Evolutionary conservation across 2,797 vertebrate species (phyloP), one percentile per base, ranked within the genome.

Genomic region (Anguilla megastoma): DNA sequence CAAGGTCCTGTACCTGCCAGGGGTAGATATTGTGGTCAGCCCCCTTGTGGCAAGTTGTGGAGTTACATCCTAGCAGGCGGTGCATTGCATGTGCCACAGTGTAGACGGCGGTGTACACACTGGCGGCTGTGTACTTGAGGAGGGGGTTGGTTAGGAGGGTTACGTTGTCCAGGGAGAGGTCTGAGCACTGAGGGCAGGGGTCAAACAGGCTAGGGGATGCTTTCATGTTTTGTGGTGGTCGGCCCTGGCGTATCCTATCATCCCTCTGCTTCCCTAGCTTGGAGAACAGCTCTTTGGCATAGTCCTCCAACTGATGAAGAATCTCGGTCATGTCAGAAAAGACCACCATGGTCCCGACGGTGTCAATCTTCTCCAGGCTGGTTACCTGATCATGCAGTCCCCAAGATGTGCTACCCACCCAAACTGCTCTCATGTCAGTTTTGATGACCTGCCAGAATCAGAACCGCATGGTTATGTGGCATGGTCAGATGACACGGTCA

Each of bases 361-460:
- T 93, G 36, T 93, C 69, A 52, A 98, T 95, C 56, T 93, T 87
- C 0, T 95, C 94, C 21, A 96, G 90, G 5, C 85, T 89, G 88
- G 88, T 48, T 0, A 96, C 0, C 21, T 0, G 30, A 0, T 94
- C 88, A 0, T 94, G 89, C 41, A 96, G 86, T 18, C 95, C 63
- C 98, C 98, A 99, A n/a, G 95, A 93, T 54, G 97, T 96, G 0
- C 96, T 97, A 88, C 92, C 97, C 0, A 99, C 91, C 98, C 98
- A 99, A 16, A 99, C 97, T 33, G 93, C 96, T 52, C 94, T 95
- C 87, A 96, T 83, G 33, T 96, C 95, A 14, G 83, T 91, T 85
- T 52, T 91, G 89, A 97, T 95, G 27, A 97, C 95, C 96, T 96
- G 92, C 30, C 56, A 84, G 56, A 56, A 18, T 86, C 36, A 21